These are phyloP conservation scores for Zapus hudsonius DNA, from an alignment of 2,113 vertebrate species.

Conservation along the genomic window DNA sequence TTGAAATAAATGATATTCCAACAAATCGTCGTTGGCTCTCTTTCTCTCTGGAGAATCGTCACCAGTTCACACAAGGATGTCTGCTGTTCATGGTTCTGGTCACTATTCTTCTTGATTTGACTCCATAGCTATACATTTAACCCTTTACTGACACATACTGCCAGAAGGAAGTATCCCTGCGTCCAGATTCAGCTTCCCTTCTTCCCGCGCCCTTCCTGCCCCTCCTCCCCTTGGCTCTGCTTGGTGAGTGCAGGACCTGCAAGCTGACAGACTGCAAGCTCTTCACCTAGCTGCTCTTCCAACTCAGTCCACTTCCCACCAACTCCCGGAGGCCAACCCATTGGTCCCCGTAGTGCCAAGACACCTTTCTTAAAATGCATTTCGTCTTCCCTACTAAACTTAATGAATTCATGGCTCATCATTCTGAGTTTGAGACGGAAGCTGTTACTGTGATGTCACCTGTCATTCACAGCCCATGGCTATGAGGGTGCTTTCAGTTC, in stretches of 20 bases:
- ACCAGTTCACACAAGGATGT: background rate
- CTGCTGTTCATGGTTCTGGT: background rate
- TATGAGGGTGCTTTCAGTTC: background rate
- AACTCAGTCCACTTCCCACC: background rate
- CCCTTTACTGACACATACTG: background rate
- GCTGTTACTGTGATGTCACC: background rate
- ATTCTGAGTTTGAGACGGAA: background rate
- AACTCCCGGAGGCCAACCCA: background rate
- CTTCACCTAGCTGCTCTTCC: too few relatives aligned
- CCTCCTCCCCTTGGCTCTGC: background rate
- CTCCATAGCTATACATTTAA: background rate
- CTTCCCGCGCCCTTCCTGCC: too few relatives aligned
- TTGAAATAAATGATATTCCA: background rate
- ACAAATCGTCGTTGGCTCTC: too few relatives aligned
- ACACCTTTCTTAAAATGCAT: background rate
- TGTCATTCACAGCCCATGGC: background rate
- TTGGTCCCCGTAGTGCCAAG: background rate
- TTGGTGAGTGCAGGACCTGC: too few relatives aligned
- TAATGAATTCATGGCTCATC: background rate
- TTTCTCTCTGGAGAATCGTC: background rate
- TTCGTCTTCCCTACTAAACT: background rate
- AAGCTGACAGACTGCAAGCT: too few relatives aligned
- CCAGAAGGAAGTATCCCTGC: background rate
- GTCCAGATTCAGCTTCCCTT: too few relatives aligned
- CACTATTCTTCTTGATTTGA: background rate